These are phyloP conservation scores for Arctia plantaginis DNA, from an alignment of 2,888 invertebrate genomes.

Conservation along the genomic window DNA sequence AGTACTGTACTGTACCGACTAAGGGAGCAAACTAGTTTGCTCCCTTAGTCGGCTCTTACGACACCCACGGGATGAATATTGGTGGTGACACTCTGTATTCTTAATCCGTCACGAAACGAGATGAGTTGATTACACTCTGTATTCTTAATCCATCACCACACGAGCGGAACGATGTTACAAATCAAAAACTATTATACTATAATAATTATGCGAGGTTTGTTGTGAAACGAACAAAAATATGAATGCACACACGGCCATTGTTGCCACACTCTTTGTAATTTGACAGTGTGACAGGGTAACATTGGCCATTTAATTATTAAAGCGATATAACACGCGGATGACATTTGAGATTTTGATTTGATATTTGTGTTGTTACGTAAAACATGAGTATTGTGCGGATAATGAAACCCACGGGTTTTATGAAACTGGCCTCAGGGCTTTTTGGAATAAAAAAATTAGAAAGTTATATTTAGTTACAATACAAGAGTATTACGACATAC, in stretches of 20 bases:
- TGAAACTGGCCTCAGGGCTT: background rate
- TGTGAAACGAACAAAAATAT: background rate
- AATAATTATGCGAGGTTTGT: background rate
- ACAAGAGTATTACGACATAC: too few species aligned
- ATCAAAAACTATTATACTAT: background rate
- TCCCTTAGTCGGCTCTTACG: too few species aligned
- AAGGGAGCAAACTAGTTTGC: too few species aligned
- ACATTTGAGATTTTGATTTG: background rate
- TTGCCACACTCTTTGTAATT: background rate
- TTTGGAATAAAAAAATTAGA: background rate
- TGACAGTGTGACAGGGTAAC: background rate
- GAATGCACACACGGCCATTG: background rate
- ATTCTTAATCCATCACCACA: too few species aligned
- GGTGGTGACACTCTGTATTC: too few species aligned
- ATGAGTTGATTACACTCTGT: too few species aligned
- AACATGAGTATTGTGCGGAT: background rate
- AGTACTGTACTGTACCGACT: too few species aligned
- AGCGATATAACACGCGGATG: background rate
- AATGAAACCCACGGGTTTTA: background rate
- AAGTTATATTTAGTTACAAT: background rate
- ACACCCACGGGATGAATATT: too few species aligned
- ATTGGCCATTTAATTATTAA: background rate
- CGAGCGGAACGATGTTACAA: too few species aligned
- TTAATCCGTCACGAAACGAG: too few species aligned
- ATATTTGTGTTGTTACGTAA: slow-evolving; percentile 1